phyloP scores from a whole-genome alignment of 2,113 vertebrate species.

The Mesocricetus auratus region DNA sequence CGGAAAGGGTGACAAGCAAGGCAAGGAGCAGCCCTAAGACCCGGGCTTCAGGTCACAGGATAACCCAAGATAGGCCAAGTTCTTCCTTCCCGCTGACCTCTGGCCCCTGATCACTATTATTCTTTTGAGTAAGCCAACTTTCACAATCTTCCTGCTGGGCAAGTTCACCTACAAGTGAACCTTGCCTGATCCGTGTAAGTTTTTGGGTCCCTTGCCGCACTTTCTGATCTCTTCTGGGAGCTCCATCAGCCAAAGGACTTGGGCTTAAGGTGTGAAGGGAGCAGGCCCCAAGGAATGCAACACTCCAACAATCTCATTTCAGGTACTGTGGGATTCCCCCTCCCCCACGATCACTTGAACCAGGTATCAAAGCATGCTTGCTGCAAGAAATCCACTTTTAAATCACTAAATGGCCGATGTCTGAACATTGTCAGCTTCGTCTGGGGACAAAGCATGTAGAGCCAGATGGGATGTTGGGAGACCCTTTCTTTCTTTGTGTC shows the following conservation, averaged over 20 bases:
- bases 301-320: slow-evolving; percentile 77
- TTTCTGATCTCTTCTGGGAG: slow-evolving; percentile 28
- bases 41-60: background rate
- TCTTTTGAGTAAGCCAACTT: slow-evolving; percentile 19
- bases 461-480: slow-evolving; percentile 86
- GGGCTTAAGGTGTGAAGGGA: slow-evolving; percentile 49
- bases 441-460: slow-evolving; percentile 88
- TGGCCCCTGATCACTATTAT: slow-evolving; percentile 27
- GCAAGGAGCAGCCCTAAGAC: background rate
- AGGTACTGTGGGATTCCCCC: slow-evolving; percentile 60
- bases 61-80: background rate
- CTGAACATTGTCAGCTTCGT: slow-evolving; percentile 87
- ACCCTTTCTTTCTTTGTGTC: slow-evolving; percentile 61
- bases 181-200: slow-evolving; percentile 34
- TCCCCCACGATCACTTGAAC: slow-evolving; percentile 88
- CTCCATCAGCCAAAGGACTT: slow-evolving; percentile 20
- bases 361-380: slow-evolving; percentile 93
- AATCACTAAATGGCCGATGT: slow-evolving; percentile 87
- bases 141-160: slow-evolving; percentile 43
- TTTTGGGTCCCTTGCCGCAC: background rate
- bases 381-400: slow-evolving; percentile 84
- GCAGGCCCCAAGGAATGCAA: slow-evolving; percentile 64
- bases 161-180: background rate
- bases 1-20: slow-evolving; percentile 38
- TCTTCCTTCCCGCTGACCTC: slow-evolving; percentile 13